These are phyloP conservation scores for Epinephelus awoara DNA, from an alignment of 2,797 vertebrate genomes.

Conservation along the genomic window DNA sequence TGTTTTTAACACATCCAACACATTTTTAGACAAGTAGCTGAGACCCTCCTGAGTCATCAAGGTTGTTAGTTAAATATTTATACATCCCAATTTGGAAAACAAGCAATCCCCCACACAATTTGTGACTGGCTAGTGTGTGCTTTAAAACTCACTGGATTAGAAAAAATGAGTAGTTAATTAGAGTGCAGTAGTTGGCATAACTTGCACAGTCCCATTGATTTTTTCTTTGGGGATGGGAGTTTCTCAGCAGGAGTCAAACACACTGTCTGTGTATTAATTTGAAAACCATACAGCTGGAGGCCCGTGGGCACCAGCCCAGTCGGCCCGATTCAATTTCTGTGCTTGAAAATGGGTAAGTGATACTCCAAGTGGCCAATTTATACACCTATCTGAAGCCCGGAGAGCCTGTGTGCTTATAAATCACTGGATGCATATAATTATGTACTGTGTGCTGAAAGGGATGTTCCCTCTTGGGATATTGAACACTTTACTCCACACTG, in stretches of 20 bases:
- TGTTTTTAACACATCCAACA: conserved; percentile 26
- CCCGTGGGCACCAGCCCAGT: conserved; percentile 36
- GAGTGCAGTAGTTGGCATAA: conserved; percentile 48
- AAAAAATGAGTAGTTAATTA: conserved; percentile 70
- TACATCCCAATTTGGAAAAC: conserved; percentile 47
- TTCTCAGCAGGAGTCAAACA: conserved; percentile 47
- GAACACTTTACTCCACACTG: conserved; percentile 43
- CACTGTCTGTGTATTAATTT: conserved; percentile 57
- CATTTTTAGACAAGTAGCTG: conserved; percentile 21
- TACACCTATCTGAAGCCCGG: conserved; percentile 59
- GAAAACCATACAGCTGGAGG: conserved; percentile 56
- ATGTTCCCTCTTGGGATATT: conserved; percentile 52
- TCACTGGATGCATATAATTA: conserved; percentile 69
- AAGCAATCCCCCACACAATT: conserved; percentile 41
- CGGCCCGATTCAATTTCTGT: conserved; percentile 58
- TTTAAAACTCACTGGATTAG: conserved; percentile 65
- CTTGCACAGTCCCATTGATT: conserved; percentile 60
- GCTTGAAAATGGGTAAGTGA: conserved; percentile 57
- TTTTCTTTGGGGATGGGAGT: conserved; percentile 48
- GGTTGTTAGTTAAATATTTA: conserved; percentile 65
- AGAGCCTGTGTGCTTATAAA: conserved; percentile 59
- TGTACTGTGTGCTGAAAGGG: conserved; percentile 44
- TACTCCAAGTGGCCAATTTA: conserved; percentile 65
- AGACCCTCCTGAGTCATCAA: conserved; percentile 44
- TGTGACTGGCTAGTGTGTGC: conserved; percentile 37